These are phyloP conservation scores for Heteromurus nitidus DNA, from an alignment of 2,888 invertebrate genomes.

Conservation along the genomic window DNA sequence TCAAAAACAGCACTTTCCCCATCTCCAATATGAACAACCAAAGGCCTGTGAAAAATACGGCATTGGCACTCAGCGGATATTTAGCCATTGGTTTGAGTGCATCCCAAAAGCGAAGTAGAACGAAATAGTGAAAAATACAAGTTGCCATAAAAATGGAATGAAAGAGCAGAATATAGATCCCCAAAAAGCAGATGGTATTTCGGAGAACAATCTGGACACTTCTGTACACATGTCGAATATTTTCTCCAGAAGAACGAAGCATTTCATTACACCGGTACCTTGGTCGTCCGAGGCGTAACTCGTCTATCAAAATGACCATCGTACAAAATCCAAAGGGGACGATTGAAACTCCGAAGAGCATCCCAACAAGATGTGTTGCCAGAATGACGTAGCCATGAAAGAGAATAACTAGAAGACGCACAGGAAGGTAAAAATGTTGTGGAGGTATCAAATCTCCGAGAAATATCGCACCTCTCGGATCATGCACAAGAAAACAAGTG, in stretches of 20 bases:
- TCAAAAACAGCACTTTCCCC: slow-evolving; percentile 11
- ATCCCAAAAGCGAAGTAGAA: slow-evolving; percentile 3
- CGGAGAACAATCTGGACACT: slow-evolving; percentile 23
- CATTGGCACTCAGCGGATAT: neutral
- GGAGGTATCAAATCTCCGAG: neutral
- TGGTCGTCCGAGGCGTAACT: neutral
- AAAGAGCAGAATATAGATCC: neutral
- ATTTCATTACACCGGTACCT: neutral
- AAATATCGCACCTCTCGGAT: neutral
- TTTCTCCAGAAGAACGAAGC: neutral
- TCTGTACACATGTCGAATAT: neutral
- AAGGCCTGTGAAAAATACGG: neutral
- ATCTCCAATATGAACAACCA: slow-evolving; percentile 33
- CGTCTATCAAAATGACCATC: no score
- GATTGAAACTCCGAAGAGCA: neutral
- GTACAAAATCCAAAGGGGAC: neutral
- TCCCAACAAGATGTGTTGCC: neutral
- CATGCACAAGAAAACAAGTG: neutral
- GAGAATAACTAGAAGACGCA: neutral
- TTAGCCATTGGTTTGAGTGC: neutral
- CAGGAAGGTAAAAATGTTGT: neutral
- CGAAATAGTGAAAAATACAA: neutral
- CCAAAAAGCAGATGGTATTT: neutral
- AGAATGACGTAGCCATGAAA: neutral
- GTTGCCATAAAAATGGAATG: neutral